phyloP scores from a whole-genome alignment of 2,888 invertebrate genomes.

The Rugalucina vietnamica region DNA sequence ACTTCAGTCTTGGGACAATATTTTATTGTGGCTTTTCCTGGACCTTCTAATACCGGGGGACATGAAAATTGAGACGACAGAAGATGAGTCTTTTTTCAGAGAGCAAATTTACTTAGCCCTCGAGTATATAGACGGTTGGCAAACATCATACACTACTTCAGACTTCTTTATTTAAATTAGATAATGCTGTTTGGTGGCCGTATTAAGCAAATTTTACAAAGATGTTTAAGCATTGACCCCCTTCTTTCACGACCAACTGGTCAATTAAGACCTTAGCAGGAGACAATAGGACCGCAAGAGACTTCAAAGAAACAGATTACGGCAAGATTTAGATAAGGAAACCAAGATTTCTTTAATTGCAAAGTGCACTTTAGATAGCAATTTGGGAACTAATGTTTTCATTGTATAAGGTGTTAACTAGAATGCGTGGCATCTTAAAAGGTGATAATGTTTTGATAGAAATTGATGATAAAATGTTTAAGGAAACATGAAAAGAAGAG shows the following conservation, averaged over 20 bases:
- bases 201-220: neutral
- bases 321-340: neutral
- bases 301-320: neutral
- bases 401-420: neutral
- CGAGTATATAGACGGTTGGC: neutral
- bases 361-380: conserved; percentile 5
- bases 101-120: neutral
- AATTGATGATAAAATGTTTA: neutral
- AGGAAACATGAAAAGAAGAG: neutral
- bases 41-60: too few relatives aligned
- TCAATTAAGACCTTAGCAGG: neutral
- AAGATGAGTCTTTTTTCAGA: neutral
- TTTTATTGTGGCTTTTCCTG: too few relatives aligned
- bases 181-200: too few relatives aligned
- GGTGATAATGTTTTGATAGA: neutral
- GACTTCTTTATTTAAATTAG: too few relatives aligned
- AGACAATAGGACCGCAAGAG: neutral
- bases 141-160: neutral
- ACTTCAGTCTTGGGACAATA: too few relatives aligned
- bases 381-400: neutral
- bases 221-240: neutral
- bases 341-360: neutral
- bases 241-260: neutral
- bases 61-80: too few relatives aligned
- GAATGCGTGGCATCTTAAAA: neutral